Conservation (phyloP, 2,113 vertebrate genomes). For the Brienomyrus brachyistius region DNA sequence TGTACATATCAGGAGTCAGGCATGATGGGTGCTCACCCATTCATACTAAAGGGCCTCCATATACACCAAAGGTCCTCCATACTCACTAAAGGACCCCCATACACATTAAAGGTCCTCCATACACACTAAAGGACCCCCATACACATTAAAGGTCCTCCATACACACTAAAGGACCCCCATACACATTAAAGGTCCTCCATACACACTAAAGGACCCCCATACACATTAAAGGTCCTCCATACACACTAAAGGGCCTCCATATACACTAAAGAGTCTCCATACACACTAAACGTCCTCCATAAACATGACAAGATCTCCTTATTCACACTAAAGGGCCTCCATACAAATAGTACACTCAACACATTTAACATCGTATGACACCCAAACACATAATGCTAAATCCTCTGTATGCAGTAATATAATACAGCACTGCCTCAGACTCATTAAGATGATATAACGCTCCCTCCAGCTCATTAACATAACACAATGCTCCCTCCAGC, state of each 20-base stretch:
- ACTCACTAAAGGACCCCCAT: not conserved
- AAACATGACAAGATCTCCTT: too few species aligned
- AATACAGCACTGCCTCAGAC: not conserved
- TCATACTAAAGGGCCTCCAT: not conserved
- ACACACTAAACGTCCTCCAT: not conserved
- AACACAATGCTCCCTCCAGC: too few species aligned
- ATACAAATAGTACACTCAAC: not conserved
- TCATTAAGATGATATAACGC: not conserved
- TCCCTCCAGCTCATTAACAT: too few species aligned
- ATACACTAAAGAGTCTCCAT: too few species aligned
- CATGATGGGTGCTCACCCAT: not conserved
- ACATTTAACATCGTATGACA: too few species aligned
- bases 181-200: too few species aligned
- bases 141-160: not conserved
- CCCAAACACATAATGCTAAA: too few species aligned
- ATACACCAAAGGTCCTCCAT: not conserved
- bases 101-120: not conserved
- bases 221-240: too few species aligned
- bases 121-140: not conserved
- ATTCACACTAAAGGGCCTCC: not conserved
- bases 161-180: not conserved
- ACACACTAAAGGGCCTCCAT: too few species aligned
- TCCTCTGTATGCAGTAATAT: not conserved
- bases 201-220: too few species aligned
- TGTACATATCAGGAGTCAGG: not conserved